phyloP scores from a whole-genome alignment of 1,140 invertebrate genomes.

The Drosophila setifemur region DNA sequence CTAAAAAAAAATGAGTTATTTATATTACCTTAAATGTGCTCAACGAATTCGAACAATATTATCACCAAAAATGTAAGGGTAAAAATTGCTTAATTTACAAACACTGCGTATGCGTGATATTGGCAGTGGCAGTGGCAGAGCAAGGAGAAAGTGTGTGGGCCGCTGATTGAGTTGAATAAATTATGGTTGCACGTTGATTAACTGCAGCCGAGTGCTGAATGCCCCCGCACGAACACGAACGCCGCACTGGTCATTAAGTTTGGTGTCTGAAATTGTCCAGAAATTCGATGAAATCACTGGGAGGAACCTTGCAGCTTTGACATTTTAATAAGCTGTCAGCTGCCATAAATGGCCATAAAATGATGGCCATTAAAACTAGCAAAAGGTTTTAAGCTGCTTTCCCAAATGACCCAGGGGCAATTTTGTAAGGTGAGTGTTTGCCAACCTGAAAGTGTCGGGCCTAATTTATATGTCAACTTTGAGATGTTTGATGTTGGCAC shows the following conservation, averaged over 20 bases:
- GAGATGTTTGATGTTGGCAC: conserved; percentile 4
- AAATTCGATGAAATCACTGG: conserved; percentile 3
- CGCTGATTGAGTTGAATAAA: conserved; percentile 73
- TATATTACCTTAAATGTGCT: no score
- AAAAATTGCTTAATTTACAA: conserved; percentile 34
- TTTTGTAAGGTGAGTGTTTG: background rate
- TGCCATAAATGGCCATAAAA: conserved; percentile 34
- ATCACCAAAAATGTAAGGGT: conserved; percentile 3
- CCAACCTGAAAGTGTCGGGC: background rate
- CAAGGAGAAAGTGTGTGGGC: conserved; percentile 5
- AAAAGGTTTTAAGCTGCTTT: conserved; percentile 30
- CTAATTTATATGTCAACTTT: conserved; percentile 28
- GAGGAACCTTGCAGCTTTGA: conserved; percentile 33
- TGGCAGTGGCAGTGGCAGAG: conserved; percentile 8
- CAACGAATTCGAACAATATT: conserved; percentile 14
- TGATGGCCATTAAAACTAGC: conserved; percentile 10
- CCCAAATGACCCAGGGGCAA: background rate
- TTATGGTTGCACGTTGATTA: conserved; percentile 62
- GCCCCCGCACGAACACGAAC: background rate
- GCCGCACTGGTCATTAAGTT: conserved; percentile 38
- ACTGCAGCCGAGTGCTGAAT: conserved; percentile 32
- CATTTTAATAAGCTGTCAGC: conserved; percentile 73
- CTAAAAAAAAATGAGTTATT: no score
- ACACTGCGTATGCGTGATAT: conserved; percentile 60
- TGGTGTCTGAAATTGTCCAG: conserved; percentile 5